A percentile compares a stretch with the other conserved stretches of the same genome.
Conservation (phyloP, 1,140 invertebrate species). For the Drosophila teissieri region DNA sequence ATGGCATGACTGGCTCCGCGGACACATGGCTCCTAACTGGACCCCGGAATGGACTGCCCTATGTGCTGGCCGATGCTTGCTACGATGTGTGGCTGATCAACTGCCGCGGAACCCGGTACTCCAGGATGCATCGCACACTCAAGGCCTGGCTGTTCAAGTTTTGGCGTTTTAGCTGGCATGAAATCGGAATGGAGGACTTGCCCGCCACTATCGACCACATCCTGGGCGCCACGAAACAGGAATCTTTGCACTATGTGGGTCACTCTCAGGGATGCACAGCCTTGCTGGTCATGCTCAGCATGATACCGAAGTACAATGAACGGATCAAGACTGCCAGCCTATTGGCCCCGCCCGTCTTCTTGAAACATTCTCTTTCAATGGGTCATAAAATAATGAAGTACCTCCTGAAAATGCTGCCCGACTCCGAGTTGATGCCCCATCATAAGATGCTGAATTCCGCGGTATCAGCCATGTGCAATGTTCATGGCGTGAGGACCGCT, state of each 20-base stretch:
- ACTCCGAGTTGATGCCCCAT: neutral
- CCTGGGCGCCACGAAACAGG: neutral
- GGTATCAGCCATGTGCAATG: neutral
- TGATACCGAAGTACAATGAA: neutral
- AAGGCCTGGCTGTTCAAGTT: neutral
- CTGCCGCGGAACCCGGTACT: conserved; percentile 1
- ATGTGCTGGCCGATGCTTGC: neutral
- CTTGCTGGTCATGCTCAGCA: neutral
- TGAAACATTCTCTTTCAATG: neutral
- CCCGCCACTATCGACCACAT: neutral
- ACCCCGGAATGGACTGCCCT: neutral
- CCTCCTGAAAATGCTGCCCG: neutral
- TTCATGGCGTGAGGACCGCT: neutral
- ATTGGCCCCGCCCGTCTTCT: neutral
- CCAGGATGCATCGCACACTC: neutral
- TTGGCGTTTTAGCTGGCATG: neutral
- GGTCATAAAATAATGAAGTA: neutral
- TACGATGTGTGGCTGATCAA: conserved; percentile 1
- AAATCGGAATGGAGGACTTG: conserved; percentile 1
- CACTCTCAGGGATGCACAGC: neutral
- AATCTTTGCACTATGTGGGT: neutral
- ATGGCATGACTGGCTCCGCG: neutral
- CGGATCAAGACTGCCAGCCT: neutral
- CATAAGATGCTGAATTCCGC: neutral
- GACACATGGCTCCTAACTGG: neutral